phyloP scores from a whole-genome alignment of 2,888 invertebrate species.

The Archips crataeganus region DNA sequence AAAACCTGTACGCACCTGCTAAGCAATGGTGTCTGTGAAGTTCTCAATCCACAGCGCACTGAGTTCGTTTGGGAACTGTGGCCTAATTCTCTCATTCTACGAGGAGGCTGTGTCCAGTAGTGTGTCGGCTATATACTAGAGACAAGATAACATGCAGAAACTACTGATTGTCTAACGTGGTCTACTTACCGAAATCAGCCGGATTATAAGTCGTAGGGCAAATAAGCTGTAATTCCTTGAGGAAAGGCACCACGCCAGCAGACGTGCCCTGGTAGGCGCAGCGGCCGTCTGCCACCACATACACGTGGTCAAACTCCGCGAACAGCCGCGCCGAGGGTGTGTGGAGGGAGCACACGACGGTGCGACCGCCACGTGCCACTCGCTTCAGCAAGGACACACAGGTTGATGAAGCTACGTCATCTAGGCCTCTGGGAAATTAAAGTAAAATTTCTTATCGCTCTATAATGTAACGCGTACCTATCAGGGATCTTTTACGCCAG shows the following conservation, averaged over 20 bases:
- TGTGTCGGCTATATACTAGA: too few species aligned
- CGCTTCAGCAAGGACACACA: conserved; percentile 94
- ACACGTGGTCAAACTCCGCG: conserved; percentile 96
- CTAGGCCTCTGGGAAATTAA: conserved; percentile 89
- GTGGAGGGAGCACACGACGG: conserved; percentile 97
- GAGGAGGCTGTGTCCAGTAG: too few species aligned
- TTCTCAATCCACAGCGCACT: too few species aligned
- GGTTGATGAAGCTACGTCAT: conserved; percentile 95
- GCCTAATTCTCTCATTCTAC: too few species aligned
- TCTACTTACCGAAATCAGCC: conserved; percentile 95
- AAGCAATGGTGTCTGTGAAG: too few species aligned
- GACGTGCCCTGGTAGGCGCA: conserved; percentile 96
- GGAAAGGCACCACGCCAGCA: conserved; percentile 92
- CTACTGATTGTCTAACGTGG: not conserved
- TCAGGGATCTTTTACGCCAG: too few species aligned
- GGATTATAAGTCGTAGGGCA: conserved; percentile 98
- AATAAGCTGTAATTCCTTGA: conserved; percentile 90
- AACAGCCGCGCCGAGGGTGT: conserved; percentile 98
- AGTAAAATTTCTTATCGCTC: too few species aligned
- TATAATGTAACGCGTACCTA: too few species aligned
- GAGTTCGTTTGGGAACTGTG: too few species aligned
- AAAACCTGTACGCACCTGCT: too few species aligned
- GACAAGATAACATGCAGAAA: too few species aligned
- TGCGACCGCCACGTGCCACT: conserved; percentile 94
- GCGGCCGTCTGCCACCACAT: conserved; percentile 94